phyloP scores from a whole-genome alignment of 2,888 invertebrate genomes.

The Perizoma flavofasciatum region DNA sequence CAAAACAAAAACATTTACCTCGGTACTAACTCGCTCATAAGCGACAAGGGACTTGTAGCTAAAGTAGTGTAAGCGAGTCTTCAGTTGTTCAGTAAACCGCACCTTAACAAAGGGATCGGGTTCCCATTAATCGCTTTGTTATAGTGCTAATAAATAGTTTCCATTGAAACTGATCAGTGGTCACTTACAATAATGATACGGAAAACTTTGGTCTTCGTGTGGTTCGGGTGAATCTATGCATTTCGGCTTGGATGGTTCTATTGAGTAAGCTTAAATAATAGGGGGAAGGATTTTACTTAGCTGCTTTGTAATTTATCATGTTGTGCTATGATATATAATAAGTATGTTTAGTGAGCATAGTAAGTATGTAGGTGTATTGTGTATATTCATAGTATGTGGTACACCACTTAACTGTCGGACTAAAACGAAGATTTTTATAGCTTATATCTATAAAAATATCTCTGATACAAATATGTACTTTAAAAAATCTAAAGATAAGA shows the following conservation, averaged over 20 bases:
- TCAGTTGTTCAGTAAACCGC: background rate
- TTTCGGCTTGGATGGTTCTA: constrained; percentile 6
- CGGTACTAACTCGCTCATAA: no score
- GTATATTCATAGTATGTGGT: no score
- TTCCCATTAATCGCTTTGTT: constrained; percentile 24
- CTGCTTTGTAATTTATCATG: background rate
- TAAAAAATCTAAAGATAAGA: no score
- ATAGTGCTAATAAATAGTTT: constrained; percentile 28
- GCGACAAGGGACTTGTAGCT: no score
- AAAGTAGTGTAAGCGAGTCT: no score
- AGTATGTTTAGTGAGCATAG: no score
- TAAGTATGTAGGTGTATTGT: no score
- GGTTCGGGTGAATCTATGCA: background rate
- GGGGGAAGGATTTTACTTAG: background rate
- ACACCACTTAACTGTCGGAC: no score
- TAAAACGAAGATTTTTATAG: no score
- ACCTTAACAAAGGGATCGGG: constrained; percentile 14
- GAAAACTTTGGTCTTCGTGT: constrained; percentile 6
- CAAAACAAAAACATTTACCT: no score
- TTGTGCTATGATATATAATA: background rate
- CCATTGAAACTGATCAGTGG: constrained; percentile 29
- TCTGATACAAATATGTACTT: no score
- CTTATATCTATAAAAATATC: no score
- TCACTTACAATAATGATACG: constrained; percentile 22
- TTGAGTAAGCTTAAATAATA: constrained; percentile 8